Conservation (phyloP, 2,797 vertebrate genomes). For the Petrocephalus schoutedeni region DNA sequence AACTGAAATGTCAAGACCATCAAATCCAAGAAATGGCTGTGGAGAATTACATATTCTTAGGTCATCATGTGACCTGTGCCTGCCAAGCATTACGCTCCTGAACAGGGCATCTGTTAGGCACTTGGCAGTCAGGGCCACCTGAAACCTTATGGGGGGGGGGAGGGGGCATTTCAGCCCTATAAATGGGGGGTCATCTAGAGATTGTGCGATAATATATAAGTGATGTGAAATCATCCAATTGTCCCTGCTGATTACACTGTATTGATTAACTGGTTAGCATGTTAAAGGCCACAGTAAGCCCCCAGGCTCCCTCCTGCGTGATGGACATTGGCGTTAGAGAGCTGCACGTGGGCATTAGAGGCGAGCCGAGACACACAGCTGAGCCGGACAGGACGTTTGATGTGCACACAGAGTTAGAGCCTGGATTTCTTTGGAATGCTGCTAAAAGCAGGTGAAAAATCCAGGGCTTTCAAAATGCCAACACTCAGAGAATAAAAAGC, state of each 20-base stretch:
- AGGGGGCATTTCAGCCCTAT: neutral
- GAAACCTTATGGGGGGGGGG: neutral
- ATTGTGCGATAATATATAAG: neutral
- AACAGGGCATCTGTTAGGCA: neutral
- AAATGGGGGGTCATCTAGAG: neutral
- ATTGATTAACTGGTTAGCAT: neutral
- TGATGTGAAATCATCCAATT: neutral
- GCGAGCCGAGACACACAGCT: constrained; percentile 39
- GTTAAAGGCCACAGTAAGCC: neutral
- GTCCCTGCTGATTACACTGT: neutral
- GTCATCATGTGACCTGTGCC: neutral
- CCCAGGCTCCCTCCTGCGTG: constrained; percentile 23
- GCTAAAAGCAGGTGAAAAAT: constrained; percentile 57
- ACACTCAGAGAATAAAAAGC: constrained; percentile 35
- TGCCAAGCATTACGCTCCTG: neutral
- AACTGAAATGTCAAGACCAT: constrained; percentile 21
- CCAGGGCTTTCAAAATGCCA: constrained; percentile 51
- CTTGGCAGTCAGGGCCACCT: neutral
- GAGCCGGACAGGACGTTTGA: constrained; percentile 42
- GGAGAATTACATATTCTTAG: neutral
- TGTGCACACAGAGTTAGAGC: constrained; percentile 38
- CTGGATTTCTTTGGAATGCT: constrained; percentile 50
- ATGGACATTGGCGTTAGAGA: neutral
- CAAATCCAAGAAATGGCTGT: neutral
- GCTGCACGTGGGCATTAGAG: constrained; percentile 39